Percentiles rank a stretch among this genome's conserved stretches.
Evolutionary conservation across 2,113 vertebrate genomes (phyloP).

Genomic region (Malurus cyaneus): DNA sequence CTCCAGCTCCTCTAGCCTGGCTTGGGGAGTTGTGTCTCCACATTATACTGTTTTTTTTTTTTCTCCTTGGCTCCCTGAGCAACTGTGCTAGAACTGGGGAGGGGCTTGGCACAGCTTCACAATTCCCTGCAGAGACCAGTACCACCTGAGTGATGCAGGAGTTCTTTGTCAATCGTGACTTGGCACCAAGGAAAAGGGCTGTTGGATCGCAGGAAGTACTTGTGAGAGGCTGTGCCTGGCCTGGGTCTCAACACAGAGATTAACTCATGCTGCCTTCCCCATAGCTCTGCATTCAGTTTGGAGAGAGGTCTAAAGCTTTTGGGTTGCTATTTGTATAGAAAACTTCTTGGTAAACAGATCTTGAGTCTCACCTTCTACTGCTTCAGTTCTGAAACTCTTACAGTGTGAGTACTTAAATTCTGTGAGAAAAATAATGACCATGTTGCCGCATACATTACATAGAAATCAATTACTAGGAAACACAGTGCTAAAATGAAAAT

Average conservation of each 20-base stretch:
- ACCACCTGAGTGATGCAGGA: background rate
- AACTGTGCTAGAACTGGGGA: background rate
- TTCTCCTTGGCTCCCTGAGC: background rate
- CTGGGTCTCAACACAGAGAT: background rate
- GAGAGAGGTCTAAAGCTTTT: background rate
- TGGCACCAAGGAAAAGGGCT: background rate
- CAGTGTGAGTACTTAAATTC: background rate
- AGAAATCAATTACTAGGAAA: background rate
- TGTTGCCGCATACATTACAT: background rate
- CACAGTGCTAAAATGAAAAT: background rate
- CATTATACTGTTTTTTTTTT: background rate
- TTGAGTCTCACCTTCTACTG: background rate
- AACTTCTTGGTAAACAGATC: background rate
- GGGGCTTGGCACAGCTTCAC: background rate
- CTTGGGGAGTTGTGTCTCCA: background rate
- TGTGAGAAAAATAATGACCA: background rate
- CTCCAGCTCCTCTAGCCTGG: background rate
- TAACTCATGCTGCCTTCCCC: fast-evolving
- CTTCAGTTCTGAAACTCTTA: background rate
- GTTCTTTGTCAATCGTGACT: background rate
- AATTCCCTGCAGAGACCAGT: fast-evolving
- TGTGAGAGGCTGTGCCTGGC: background rate
- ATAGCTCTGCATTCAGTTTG: background rate
- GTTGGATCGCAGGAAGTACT: fast-evolving
- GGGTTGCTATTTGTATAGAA: background rate